Evolutionary conservation across 2,797 vertebrate species (phyloP), one percentile per base, ranked within the genome.

Genomic region (Lates japonicus): DNA sequence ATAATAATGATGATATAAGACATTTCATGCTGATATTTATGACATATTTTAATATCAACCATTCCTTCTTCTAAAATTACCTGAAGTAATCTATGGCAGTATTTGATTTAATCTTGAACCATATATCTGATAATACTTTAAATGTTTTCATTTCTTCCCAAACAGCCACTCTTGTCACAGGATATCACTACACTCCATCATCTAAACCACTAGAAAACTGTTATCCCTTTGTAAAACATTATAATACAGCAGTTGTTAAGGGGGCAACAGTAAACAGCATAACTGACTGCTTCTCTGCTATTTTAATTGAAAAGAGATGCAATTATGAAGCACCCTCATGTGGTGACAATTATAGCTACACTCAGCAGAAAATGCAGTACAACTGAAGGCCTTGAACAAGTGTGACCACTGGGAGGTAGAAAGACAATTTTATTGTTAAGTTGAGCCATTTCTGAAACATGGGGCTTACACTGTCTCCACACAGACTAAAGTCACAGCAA

Each of bases 381-480:
- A 55, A 25, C 10, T 29, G 5, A 13, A 3, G 16, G 22, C n/a
- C 19, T 64, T 61, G 3, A 57, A 62, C 22, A 66, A 77, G 17
- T 37, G 1, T 57, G 54, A 78, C 49, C 19, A 78, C 35, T 64
- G 42, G 39, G 74, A 80, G 73, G 74, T 90, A 91, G 90, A 92
- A 93, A 89, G 68, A 81, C 60, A 71, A 59, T 74, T 92, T 92
- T 90, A 91, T 90, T 90, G 51, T 83, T 87, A 54, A 75, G 8
- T 71, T n/a, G 7, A 83, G 57, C 65, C 49, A 78, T 86, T 85
- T 88, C 67, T 85, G 69, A 85, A 79, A 84, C 60, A 76, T 16
- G 1, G 51, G 70, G 46, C 14, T n/a, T 66, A 37, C 54, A 81
- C 8, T 29, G 46, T 60, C 41, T 78, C 61, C 81, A 55, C 61